phyloP scores from a whole-genome alignment of 2,113 vertebrate genomes.

The Python bivittatus region DNA sequence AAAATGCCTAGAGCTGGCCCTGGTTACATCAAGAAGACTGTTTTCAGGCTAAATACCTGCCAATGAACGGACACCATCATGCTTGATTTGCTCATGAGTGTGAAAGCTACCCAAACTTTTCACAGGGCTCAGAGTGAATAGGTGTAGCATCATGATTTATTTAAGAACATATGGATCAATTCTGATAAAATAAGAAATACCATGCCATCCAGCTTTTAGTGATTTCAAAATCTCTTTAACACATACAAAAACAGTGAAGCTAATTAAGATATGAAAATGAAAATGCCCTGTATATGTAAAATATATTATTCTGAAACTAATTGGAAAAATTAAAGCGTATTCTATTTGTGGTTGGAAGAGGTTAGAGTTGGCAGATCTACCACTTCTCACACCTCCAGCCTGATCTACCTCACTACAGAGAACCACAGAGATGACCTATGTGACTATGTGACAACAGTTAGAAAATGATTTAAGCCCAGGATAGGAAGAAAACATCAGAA shows the following conservation, averaged over 20 bases:
- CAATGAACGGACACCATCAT: not conserved
- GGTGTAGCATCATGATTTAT: not conserved
- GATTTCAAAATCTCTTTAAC: not conserved
- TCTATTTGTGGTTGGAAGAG: not conserved
- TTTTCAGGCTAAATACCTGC: not conserved
- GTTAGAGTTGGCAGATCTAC: not conserved
- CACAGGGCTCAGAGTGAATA: not conserved
- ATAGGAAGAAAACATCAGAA: not conserved
- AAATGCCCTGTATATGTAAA: not conserved
- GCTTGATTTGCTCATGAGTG: slow-evolving; percentile 3
- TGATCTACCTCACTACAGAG: not conserved
- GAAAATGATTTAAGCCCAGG: not conserved
- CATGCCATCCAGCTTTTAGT: not conserved
- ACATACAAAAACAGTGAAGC: not conserved
- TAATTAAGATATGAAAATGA: not conserved
- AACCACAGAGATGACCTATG: not conserved
- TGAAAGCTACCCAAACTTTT: not conserved
- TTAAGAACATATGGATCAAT: not conserved
- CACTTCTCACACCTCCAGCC: not conserved
- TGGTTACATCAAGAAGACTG: not conserved
- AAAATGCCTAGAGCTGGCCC: not conserved
- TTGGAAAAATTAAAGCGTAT: not conserved
- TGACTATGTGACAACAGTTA: not conserved
- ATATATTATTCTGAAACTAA: not conserved
- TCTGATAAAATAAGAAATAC: not conserved